Evolutionary conservation across 1,140 invertebrate species (phyloP), one percentile per base, ranked within the genome.

Genomic region (Formica exsecta): DNA sequence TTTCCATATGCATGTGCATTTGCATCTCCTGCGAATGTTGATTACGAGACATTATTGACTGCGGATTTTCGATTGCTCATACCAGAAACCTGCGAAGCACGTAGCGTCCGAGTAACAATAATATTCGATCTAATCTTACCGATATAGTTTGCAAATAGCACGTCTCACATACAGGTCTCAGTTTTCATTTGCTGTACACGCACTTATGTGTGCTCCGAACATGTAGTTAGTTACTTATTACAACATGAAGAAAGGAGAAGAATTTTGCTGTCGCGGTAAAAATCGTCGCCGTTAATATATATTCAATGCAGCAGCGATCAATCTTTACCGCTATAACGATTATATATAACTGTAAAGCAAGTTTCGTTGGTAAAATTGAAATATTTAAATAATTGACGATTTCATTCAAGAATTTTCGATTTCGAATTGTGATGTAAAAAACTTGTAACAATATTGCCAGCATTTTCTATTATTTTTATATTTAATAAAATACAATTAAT

Each of bases 141-240:
- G 29, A 25, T 32, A 22, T 44, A 41, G 11, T 38, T 48, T 3
- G 11, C 44, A 19, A 32, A 68, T 64, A n/a, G 19, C 59, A 38
- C 51, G 85, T 70, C n/a, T 19, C 62, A 32, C 57, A n/a, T 48
- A 38, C 19, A 36, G 13, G 16, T 57, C 59, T 76, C 41, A 51
- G 44, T 80, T 88, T 87, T 87, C 71, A 70, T n/a, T 9, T 22
- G 19, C 16, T 41, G 22, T 51, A 84, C 59, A 76, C 36, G 32
- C 38, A 61, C 48, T 51, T 54, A 68, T 41, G 32, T 19, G 41
- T 61, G 41, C 16, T 64, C 3, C 38, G 22, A 75, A 85, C 44
- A n/a, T 32, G 36, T 54, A 62, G 32, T 76, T 51, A 19, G 8
- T 57, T 13, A 59, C 44, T 62, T 70, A 41, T 70, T 62, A 62